Conservation (phyloP, 1,140 invertebrate species). For the Rhagoletis zephyria region DNA sequence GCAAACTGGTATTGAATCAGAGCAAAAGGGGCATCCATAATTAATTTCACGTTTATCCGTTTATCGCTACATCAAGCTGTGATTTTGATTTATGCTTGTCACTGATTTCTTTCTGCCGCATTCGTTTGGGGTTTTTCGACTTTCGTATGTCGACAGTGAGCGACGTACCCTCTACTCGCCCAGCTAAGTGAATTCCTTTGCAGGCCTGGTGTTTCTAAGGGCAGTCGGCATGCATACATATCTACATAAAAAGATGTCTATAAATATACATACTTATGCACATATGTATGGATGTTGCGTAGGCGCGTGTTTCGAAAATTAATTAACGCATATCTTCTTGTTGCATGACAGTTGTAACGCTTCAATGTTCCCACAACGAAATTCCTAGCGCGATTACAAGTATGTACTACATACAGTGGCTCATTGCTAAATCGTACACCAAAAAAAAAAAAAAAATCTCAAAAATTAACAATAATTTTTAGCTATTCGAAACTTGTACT, state of each 20-base stretch:
- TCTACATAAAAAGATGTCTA: background rate
- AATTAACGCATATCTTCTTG: conserved; percentile 51
- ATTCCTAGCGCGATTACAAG: conserved; percentile 15
- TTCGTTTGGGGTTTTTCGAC: background rate
- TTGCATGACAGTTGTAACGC: conserved; percentile 10
- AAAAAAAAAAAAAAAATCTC: too few relatives aligned
- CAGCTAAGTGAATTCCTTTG: background rate
- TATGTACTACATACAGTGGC: too few relatives aligned
- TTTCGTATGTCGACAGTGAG: background rate
- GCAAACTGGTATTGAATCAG: conserved; percentile 25
- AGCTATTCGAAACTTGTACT: too few relatives aligned
- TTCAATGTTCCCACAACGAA: background rate
- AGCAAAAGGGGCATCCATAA: background rate
- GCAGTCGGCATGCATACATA: background rate
- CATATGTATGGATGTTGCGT: background rate
- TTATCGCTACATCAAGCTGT: conserved; percentile 47
- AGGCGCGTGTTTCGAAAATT: conserved; percentile 55
- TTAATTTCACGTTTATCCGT: background rate
- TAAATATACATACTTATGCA: background rate
- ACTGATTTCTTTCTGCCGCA: conserved; percentile 35
- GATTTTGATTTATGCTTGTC: conserved; percentile 50
- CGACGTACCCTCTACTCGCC: background rate
- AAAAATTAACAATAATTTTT: too few relatives aligned
- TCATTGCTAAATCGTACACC: too few relatives aligned
- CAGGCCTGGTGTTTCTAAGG: background rate